These are phyloP conservation scores for Tenthredo mesomela DNA, from an alignment of 2,888 invertebrate genomes.

Conservation along the genomic window DNA sequence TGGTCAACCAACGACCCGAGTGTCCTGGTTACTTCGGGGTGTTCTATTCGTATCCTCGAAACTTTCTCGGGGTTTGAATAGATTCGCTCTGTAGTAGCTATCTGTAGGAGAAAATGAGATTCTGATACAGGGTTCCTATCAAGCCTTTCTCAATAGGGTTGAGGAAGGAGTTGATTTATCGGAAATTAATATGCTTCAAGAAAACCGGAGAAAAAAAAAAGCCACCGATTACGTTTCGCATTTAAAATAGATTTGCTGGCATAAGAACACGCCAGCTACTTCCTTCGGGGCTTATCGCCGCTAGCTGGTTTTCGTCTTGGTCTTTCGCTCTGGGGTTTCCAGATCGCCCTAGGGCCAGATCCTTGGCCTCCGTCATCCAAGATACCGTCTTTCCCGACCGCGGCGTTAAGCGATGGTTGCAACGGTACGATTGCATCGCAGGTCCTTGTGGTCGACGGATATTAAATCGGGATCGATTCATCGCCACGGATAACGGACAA, in stretches of 20 bases:
- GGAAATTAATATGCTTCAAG: constrained; percentile 68
- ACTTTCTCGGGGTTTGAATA: constrained; percentile 12
- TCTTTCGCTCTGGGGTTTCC: constrained; percentile 11
- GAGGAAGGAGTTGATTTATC: constrained; percentile 56
- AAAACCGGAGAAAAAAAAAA: constrained; percentile 35
- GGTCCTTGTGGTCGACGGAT: constrained; percentile 18
- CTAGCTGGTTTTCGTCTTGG: constrained; percentile 25
- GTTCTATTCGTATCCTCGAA: constrained; percentile 5
- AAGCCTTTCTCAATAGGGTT: constrained; percentile 12
- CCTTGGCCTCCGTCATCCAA: constrained; percentile 6
- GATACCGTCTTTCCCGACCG: constrained; percentile 26
- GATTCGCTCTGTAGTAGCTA: background rate
- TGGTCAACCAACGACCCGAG: constrained; percentile 22
- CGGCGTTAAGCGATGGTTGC: constrained; percentile 27
- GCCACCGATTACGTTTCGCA: constrained; percentile 58
- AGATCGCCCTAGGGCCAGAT: constrained; percentile 12
- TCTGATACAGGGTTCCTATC: constrained; percentile 10
- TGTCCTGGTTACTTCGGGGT: constrained; percentile 6
- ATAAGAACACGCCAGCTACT: constrained; percentile 61
- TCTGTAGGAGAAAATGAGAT: background rate
- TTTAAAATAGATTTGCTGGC: constrained; percentile 71
- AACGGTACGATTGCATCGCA: constrained; percentile 41
- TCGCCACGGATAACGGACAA: constrained; percentile 28
- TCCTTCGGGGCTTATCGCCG: constrained; percentile 65
- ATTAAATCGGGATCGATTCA: constrained; percentile 37